A percentile compares a stretch with the other conserved stretches of the same genome.
phyloP scores from a whole-genome alignment of 2,888 invertebrate genomes.

The Zeuzera pyrina region DNA sequence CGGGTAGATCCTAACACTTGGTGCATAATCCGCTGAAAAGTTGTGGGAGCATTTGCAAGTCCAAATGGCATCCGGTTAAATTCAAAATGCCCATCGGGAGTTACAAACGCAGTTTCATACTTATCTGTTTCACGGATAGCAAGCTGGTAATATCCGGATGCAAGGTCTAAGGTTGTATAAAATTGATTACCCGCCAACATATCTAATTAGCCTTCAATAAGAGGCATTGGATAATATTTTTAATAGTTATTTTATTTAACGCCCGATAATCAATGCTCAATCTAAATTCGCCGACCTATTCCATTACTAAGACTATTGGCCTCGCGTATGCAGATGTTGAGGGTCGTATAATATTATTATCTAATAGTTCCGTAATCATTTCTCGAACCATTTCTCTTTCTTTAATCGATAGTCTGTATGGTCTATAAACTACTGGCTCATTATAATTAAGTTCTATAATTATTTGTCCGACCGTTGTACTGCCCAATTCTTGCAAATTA shows the following conservation, averaged over 20 bases:
- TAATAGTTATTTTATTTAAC: constrained; percentile 10
- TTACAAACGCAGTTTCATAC: constrained; percentile 3
- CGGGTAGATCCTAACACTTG: constrained; percentile 2
- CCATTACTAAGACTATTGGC: constrained; percentile 10
- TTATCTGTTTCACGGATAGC: background rate
- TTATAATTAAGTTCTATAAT: constrained; percentile 1
- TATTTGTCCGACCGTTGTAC: constrained; percentile 2
- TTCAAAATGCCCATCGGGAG: constrained; percentile 5
- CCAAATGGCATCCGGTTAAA: no score
- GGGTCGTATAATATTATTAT: constrained; percentile 4
- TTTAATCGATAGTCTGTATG: constrained; percentile 2
- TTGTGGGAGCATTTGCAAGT: constrained; percentile 3
- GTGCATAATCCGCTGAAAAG: constrained; percentile 6
- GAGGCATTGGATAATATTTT: constrained; percentile 8
- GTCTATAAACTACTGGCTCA: constrained; percentile 2
- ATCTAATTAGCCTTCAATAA: constrained; percentile 10
- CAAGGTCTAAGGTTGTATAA: constrained; percentile 4
- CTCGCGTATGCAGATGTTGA: constrained; percentile 8
- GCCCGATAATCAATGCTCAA: constrained; percentile 9
- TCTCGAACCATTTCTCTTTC: no score
- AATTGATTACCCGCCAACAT: constrained; percentile 3
- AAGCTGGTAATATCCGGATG: constrained; percentile 9
- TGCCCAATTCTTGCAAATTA: background rate
- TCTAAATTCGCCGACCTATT: constrained; percentile 10
- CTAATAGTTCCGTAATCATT: constrained; percentile 1